Evolutionary conservation across 2,888 invertebrate species (phyloP).

Genomic region (Drosophila fulvimacula): DNA sequence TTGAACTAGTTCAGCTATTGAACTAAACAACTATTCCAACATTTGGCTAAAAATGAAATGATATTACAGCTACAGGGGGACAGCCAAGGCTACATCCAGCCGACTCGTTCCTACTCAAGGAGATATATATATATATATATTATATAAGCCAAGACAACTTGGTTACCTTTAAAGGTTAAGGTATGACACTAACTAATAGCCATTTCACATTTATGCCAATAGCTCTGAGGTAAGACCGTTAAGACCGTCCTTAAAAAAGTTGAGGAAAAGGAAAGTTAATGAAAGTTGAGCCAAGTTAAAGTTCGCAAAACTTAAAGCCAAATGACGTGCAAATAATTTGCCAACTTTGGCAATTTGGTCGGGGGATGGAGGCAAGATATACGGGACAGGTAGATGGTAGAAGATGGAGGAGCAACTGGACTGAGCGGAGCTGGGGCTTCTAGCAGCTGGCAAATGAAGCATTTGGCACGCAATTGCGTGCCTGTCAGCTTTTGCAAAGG

Average conservation of each 20-base stretch:
- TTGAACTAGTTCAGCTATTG: background rate
- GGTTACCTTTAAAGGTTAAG: background rate
- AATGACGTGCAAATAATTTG: constrained; percentile 59
- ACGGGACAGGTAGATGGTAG: background rate
- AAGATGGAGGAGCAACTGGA: background rate
- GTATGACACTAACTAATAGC: background rate
- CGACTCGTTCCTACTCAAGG: background rate
- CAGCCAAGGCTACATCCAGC: background rate
- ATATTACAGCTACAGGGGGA: background rate
- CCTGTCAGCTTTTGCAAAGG: constrained; percentile 35
- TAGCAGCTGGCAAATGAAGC: constrained; percentile 4
- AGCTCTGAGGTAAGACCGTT: background rate
- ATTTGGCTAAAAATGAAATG: background rate
- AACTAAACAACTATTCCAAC: too few species aligned
- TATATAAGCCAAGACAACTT: background rate
- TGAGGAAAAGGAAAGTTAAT: constrained; percentile 2
- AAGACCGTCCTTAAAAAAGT: constrained; percentile 1
- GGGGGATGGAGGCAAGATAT: background rate
- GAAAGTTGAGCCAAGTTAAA: constrained; percentile 14
- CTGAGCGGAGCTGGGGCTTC: background rate
- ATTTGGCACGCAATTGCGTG: constrained; percentile 52
- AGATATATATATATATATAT: background rate
- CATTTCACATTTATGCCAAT: background rate
- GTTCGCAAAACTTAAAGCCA: constrained; percentile 43
- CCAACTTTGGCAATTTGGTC: constrained; percentile 12